These are phyloP conservation scores for Idaea aversata DNA, from an alignment of 2,888 invertebrate genomes.

Conservation along the genomic window DNA sequence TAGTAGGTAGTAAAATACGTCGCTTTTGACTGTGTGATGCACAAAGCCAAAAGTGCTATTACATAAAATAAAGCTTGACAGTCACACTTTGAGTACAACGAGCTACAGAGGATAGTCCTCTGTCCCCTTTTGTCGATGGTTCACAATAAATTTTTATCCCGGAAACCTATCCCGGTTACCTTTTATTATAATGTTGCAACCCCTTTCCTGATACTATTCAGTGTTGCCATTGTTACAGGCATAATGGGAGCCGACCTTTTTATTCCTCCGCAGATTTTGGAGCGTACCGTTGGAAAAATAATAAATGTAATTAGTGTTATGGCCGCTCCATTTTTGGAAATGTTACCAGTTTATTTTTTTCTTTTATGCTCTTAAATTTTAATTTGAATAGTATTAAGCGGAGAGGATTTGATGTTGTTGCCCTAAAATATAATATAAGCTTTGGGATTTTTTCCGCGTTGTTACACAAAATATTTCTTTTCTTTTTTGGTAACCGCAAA, in stretches of 20 bases:
- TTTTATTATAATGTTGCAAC: conserved; percentile 78
- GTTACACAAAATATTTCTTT: neutral
- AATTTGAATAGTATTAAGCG: conserved; percentile 1
- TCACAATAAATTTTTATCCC: conserved; percentile 76
- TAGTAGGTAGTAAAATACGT: neutral
- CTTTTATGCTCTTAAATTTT: conserved; percentile 1
- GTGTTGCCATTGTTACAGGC: conserved; percentile 60
- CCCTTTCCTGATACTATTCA: conserved; percentile 65
- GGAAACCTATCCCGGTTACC: conserved; percentile 77
- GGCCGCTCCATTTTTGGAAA: neutral
- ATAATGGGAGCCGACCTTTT: conserved; percentile 72
- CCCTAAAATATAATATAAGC: neutral
- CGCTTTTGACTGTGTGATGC: neutral
- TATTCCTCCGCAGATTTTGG: conserved; percentile 69
- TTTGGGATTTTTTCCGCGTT: neutral
- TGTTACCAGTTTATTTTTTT: neutral
- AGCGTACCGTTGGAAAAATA: conserved; percentile 37
- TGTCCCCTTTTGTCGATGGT: conserved; percentile 65
- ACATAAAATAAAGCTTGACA: neutral
- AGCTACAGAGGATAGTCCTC: conserved; percentile 11
- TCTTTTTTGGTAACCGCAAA: neutral
- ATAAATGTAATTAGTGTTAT: conserved; percentile 1
- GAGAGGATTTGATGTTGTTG: neutral
- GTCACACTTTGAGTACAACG: neutral
- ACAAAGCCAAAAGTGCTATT: neutral